Evolutionary conservation across 2,888 invertebrate genomes (phyloP), one percentile per base, ranked within the genome.

Genomic region (Drosophila koepferae): DNA sequence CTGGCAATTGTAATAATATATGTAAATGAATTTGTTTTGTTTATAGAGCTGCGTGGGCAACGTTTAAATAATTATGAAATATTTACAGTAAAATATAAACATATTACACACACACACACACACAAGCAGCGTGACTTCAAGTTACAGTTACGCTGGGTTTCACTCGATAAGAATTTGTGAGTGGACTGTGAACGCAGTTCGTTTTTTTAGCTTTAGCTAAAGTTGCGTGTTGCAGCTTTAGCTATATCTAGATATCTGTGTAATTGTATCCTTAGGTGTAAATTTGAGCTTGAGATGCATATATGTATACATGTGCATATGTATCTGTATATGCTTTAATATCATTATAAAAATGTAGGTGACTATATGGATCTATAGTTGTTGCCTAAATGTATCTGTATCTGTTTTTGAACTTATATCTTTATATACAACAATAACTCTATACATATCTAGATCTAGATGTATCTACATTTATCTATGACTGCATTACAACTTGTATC

Each of bases 21-120:
- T 70, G 68, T 40, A 65, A 70, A 72, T 65, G 20, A 56, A 12
- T 56, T 73, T 67, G 59, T 36, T 56, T 69, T 70, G 74, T 74
- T 80, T 74, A 63, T 71, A 53, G 60, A 48, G 63, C 41, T 28
- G 38, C 43, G 51, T 34, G 41, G 70, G 81, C 66, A 72, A 66
- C 75, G 55, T 68, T 73, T 58, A 62, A 74, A 77, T 73, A 80
- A 83, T 88, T 88, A 88, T 86, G 82, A 86, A 86, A 86, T 82
- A 73, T 78, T 75, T 82, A 80, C 74, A 65, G 61, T 72, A 71
- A 68, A 54, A 60, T 43, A 63, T 41, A 66, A 40, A 63, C 44
- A 66, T 28, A 68, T 31, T 34, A 16, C 20, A 60, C 44, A 58
- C n/a, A 7, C 62, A 56, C 23, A 6, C 61, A 74, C 28, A 56